A percentile compares a stretch with the other conserved stretches of the same genome.
Evolutionary conservation across 2,888 invertebrate genomes (phyloP).

Genomic region (Sphecodes monilicornis): DNA sequence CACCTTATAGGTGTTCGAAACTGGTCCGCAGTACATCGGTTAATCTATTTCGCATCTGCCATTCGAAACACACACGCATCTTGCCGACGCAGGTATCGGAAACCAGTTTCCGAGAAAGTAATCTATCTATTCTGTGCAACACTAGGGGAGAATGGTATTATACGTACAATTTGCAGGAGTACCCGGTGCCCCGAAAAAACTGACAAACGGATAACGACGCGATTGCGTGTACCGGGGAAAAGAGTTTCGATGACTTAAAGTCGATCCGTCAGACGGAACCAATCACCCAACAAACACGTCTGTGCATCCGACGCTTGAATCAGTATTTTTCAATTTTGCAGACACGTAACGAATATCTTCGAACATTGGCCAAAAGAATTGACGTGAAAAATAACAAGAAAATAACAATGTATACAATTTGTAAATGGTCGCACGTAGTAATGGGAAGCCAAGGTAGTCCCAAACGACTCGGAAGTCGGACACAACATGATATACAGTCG

Average conservation of each 20-base stretch:
- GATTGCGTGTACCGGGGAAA: conserved; percentile 16
- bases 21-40: conserved; percentile 35
- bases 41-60: conserved; percentile 48
- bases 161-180: conserved; percentile 37
- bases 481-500: background rate
- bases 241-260: conserved; percentile 1
- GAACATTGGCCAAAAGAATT: background rate
- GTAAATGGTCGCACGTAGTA: background rate
- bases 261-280: background rate
- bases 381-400: background rate
- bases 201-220: conserved; percentile 16
- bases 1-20: conserved; percentile 18
- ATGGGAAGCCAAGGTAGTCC: background rate
- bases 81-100: conserved; percentile 14
- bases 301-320: background rate
- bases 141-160: background rate
- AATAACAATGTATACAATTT: background rate
- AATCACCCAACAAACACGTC: background rate
- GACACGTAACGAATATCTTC: background rate
- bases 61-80: conserved; percentile 33
- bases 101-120: conserved; percentile 54
- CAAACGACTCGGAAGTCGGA: conserved; percentile 6
- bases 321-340: background rate
- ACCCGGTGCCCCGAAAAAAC: conserved; percentile 20
- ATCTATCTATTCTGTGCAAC: conserved; percentile 46